These are phyloP conservation scores for Epistrophe grossulariae DNA, from an alignment of 2,888 invertebrate species.

Conservation along the genomic window DNA sequence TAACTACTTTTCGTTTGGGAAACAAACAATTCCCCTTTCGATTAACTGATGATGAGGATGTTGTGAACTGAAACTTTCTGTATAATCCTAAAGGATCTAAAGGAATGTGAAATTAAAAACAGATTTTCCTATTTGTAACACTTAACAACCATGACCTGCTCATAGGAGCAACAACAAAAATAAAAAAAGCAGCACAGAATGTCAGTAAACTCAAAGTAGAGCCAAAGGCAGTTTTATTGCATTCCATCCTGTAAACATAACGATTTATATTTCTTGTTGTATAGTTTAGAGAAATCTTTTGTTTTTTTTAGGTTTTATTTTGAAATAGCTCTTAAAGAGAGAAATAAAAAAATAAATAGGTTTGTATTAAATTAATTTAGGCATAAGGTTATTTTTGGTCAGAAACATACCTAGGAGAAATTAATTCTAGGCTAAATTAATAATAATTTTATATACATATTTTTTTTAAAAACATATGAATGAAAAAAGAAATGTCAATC, in stretches of 20 bases:
- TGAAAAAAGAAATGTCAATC: too few species aligned
- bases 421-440: too few species aligned
- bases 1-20: conserved; percentile 48
- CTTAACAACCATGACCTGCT: conserved; percentile 31
- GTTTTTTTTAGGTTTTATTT: neutral
- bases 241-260: conserved; percentile 36
- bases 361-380: neutral
- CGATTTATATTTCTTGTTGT: conserved; percentile 5
- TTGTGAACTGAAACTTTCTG: neutral
- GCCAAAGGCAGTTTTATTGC: conserved; percentile 44
- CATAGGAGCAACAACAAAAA: neutral
- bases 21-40: conserved; percentile 29
- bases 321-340: neutral
- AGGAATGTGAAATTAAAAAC: conserved; percentile 47
- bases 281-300: neutral
- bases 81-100: neutral
- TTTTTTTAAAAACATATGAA: too few species aligned
- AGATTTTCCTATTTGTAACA: conserved; percentile 37
- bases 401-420: too few species aligned
- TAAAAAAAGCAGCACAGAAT: conserved; percentile 6
- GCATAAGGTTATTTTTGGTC: too few species aligned
- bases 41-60: conserved; percentile 30
- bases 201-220: neutral
- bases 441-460: too few species aligned
- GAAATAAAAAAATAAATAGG: neutral